phyloP scores from a whole-genome alignment of 2,113 vertebrate genomes.

The Sclerurus mexicanus region DNA sequence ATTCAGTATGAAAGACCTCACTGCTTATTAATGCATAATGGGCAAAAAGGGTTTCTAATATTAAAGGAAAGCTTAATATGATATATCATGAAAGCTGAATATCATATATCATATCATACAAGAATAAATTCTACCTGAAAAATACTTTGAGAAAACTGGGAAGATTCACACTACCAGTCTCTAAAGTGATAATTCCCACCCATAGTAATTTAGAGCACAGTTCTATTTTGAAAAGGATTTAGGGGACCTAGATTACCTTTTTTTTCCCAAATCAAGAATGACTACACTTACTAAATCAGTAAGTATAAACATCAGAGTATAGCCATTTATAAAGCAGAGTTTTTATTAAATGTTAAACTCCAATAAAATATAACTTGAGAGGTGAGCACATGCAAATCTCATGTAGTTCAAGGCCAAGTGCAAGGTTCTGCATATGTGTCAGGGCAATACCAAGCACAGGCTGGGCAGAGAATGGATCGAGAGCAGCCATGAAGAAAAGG shows the following conservation, averaged over 20 bases:
- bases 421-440: background rate
- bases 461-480: background rate
- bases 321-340: background rate
- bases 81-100: background rate
- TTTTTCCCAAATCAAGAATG: background rate
- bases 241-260: background rate
- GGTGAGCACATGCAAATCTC: background rate
- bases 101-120: background rate
- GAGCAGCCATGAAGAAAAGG: background rate
- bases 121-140: background rate
- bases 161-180: background rate
- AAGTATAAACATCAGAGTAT: background rate
- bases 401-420: background rate
- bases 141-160: background rate
- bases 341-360: background rate
- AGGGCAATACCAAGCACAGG: background rate
- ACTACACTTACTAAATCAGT: background rate
- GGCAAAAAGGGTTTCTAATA: background rate
- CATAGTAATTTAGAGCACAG: background rate
- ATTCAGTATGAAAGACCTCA: background rate
- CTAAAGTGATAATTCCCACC: background rate
- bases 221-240: background rate
- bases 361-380: background rate
- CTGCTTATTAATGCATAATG: background rate
- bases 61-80: background rate